Evolutionary conservation across 2,888 invertebrate genomes (phyloP), one percentile per base, ranked within the genome.

Genomic region (Ryuthela nishihirai): DNA sequence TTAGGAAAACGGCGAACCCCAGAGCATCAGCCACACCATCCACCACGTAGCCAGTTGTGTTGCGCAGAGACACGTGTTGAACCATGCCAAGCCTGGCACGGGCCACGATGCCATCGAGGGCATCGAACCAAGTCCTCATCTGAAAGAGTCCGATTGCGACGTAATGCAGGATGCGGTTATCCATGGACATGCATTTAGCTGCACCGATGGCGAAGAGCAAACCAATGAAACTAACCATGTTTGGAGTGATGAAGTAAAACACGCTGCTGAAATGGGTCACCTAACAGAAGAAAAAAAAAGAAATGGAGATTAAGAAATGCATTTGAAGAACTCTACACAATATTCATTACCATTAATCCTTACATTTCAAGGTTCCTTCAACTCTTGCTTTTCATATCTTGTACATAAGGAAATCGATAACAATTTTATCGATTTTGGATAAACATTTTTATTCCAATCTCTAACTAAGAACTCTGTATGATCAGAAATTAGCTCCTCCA

Each of bases 41-140:
- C 1, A 91, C 82, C 74, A 85, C 85, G 70, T 87, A 90, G 0
- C 91, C 91, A 0, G 83, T 71, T 0, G 85, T 83, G 0, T 88
- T 87, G n/a, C 88, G 83, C 70, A 87, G 86, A 0, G 88, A 87
- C 21, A 83, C 78, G 72, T 88, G 87, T 0, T 88, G 87, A 60
- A 82, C 80, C 24, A 87, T 82, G 70, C 88, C 81, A 69, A 83
- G 84, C 50, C 85, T 80, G 23, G 82, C 83, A 58, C 91, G 81
- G 1, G 89, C 90, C 2, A 92, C 86, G 69, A 88, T 86, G 0
- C 92, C 92, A 69, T 92, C 92, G 61, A 92, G 74, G 69, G 88
- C 87, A 69, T 92, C 92, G 46, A 91, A 73, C 76, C 88, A 88
- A 65, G 87, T 87, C 65, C 91, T 79, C 34, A 89, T 73, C 75